Base-by-base conservation (phyloP, 2,113 vertebrate genomes). In the Uria aalge region DNA sequence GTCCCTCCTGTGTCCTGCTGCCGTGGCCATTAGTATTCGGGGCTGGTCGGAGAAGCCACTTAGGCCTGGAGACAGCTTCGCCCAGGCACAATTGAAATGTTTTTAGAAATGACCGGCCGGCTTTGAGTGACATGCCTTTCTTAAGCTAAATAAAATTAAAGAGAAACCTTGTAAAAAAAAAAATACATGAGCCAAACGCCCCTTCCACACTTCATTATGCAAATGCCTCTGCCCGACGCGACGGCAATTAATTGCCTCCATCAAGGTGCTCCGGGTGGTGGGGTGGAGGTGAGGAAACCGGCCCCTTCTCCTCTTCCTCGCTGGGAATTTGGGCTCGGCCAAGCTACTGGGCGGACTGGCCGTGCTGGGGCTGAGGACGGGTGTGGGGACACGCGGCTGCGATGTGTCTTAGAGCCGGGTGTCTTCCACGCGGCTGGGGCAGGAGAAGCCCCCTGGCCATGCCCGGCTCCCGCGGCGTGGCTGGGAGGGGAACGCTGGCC, bases 71-170 rank as follows among this genome's bases (percentile, higher is more conserved):
- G 97, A 97, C 97, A 97, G 97, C 97, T 97, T 92, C 72, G 88
- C 92, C 26, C 93, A 94, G 97, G 88, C 97, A 97, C 97, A 94
- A 79, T 96, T 91, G 97, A 96, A 98, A 97, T 97, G 97, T 97
- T 96, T 97, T 97, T 98, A 94, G 97, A 97, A 98, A 97, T 88
- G 97, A 96, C 97, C 96, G 18, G 88, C 34, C 2, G 30, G 92
- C 11, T 96, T 96, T 98, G 98, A 98, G 97, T 98, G 98, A 97
- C 97, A 40, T 97, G 98, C 97, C 98, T 97, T 98, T 97, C 98
- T 97, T 96, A 94, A 95, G 96, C 97, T 95, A 97, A 98, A 98
- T 96, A 95, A 98, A 98, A 97, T 95, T 95, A 97, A 94, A 97
- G 97, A 95, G 97, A 98, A 98, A 96, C 96, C 98, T 97, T 88